These are phyloP conservation scores for Phortica variegata DNA, from an alignment of 1,140 invertebrate genomes.

Conservation along the genomic window DNA sequence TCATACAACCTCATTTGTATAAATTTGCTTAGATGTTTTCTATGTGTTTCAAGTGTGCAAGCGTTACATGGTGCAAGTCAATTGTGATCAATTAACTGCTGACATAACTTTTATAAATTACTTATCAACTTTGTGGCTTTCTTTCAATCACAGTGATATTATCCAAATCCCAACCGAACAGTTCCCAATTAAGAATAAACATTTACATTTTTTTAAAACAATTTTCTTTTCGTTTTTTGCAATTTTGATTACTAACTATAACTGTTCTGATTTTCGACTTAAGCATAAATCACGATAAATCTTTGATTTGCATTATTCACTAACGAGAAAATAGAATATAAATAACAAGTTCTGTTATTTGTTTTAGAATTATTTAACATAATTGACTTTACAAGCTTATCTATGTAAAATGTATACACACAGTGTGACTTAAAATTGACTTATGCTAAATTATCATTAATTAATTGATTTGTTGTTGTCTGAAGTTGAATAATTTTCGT, in stretches of 20 bases:
- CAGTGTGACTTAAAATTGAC: slow-evolving; percentile 4
- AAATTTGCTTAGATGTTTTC: no score
- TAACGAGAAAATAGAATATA: slow-evolving; percentile 49
- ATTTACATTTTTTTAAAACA: neutral
- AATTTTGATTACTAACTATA: slow-evolving; percentile 30
- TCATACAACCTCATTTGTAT: no score
- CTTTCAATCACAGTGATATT: no score
- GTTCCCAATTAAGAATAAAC: neutral
- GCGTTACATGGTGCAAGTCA: no score
- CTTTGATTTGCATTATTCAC: slow-evolving; percentile 34
- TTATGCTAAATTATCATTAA: no score
- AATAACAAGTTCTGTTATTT: slow-evolving; percentile 41
- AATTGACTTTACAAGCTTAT: slow-evolving; percentile 35
- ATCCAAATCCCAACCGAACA: neutral
- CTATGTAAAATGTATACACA: slow-evolving; percentile 14
- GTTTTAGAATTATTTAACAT: slow-evolving; percentile 25
- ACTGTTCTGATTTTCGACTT: slow-evolving; percentile 38
- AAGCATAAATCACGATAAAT: slow-evolving; percentile 49
- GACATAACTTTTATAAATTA: no score
- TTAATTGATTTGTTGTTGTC: slow-evolving; percentile 12
- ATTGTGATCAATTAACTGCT: no score
- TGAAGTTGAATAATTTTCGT: no score
- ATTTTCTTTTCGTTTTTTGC: neutral
- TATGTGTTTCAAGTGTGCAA: no score
- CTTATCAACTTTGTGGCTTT: no score